Conservation (phyloP, 1,140 invertebrate species). For the Conus ventricosus region DNA sequence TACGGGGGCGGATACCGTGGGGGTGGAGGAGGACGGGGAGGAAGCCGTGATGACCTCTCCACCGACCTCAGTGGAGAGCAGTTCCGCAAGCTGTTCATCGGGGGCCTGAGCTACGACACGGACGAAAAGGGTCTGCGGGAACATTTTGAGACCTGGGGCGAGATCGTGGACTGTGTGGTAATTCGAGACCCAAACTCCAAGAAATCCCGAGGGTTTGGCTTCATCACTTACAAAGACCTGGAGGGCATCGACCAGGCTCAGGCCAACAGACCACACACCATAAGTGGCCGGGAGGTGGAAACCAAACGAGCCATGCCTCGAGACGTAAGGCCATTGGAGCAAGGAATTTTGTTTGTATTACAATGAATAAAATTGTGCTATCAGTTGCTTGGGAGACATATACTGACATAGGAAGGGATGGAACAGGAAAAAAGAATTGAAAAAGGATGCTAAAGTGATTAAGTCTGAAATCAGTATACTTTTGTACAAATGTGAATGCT, state of each 20-base stretch:
- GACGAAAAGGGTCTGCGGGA: conserved; percentile 93
- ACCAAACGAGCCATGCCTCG: conserved; percentile 95
- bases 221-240: conserved; percentile 93
- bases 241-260: conserved; percentile 97
- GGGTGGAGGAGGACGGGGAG: conserved; percentile 8
- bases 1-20: conserved; percentile 36
- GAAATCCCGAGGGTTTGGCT: conserved; percentile 82
- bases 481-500: too few species aligned
- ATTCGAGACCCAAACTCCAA: conserved; percentile 97
- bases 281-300: conserved; percentile 93
- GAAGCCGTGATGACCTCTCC: conserved; percentile 35
- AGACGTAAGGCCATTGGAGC: conserved; percentile 44
- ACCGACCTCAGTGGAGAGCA: conserved; percentile 55
- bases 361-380: too few species aligned
- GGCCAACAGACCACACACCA: conserved; percentile 86
- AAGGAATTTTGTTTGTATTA: too few species aligned
- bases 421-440: too few species aligned
- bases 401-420: too few species aligned
- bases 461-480: too few species aligned
- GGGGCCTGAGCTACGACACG: conserved; percentile 80
- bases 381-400: too few species aligned
- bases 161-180: conserved; percentile 97
- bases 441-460: too few species aligned
- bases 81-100: conserved; percentile 86
- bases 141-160: conserved; percentile 98